Evolutionary conservation across 1,140 invertebrate genomes (phyloP).

Genomic region (Tetramorium simillimum): DNA sequence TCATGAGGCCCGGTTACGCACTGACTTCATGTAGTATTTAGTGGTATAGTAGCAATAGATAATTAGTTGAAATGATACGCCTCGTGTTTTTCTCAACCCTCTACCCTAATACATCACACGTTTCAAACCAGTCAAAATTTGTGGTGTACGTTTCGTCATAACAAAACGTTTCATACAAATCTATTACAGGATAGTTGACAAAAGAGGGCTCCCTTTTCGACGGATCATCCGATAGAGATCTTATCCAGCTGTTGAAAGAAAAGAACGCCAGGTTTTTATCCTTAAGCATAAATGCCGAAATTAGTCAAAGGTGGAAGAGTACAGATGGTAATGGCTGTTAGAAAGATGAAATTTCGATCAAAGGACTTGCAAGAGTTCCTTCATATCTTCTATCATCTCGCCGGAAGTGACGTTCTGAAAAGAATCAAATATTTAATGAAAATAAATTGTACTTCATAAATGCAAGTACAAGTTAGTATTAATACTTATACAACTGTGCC

Average conservation of each 20-base stretch:
- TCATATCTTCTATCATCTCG: constrained; percentile 66
- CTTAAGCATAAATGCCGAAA: constrained; percentile 34
- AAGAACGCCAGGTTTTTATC: constrained; percentile 51
- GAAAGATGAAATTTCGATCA: constrained; percentile 60
- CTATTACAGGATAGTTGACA: constrained; percentile 65
- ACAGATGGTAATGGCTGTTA: constrained; percentile 66
- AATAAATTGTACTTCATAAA: too few relatives aligned
- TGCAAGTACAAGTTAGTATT: too few relatives aligned
- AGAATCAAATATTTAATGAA: not conserved
- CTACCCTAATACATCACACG: too few relatives aligned
- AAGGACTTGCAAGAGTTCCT: constrained; percentile 59
- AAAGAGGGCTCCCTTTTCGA: not conserved
- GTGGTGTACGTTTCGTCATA: constrained; percentile 43
- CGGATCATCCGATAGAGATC: constrained; percentile 31
- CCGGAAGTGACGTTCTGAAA: constrained; percentile 54
- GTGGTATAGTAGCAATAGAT: too few relatives aligned
- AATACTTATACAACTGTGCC: constrained; percentile 59
- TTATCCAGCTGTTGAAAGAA: constrained; percentile 73
- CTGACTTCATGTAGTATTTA: too few relatives aligned
- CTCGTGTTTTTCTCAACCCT: too few relatives aligned
- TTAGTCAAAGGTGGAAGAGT: constrained; percentile 73
- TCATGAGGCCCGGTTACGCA: too few relatives aligned
- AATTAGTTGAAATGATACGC: too few relatives aligned
- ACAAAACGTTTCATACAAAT: constrained; percentile 63
- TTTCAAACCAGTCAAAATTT: constrained; percentile 72